These are phyloP conservation scores for Habropoda laboriosa DNA, from an alignment of 1,140 invertebrate species.

Conservation along the genomic window DNA sequence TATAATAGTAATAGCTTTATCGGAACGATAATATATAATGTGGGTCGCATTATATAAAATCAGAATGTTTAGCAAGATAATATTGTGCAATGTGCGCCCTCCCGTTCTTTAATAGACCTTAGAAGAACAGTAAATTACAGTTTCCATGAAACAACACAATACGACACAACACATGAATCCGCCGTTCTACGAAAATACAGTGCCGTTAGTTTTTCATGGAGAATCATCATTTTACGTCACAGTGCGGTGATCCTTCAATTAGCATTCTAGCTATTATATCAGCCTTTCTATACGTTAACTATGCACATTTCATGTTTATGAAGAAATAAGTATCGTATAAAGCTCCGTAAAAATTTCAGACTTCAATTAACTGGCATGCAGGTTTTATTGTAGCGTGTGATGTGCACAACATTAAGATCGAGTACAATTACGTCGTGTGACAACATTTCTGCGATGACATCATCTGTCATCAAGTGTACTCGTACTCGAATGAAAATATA, in stretches of 20 bases:
- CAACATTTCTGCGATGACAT: constrained; percentile 24
- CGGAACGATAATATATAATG: not conserved
- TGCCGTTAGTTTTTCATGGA: constrained; percentile 55
- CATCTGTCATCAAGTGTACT: constrained; percentile 11
- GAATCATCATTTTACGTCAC: constrained; percentile 12
- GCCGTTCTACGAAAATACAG: constrained; percentile 39
- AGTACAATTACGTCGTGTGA: constrained; percentile 23
- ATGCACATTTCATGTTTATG: not conserved
- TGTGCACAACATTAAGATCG: constrained; percentile 33
- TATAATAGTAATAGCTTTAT: not conserved
- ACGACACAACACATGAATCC: no score
- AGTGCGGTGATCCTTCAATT: constrained; percentile 45
- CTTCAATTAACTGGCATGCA: constrained; percentile 58
- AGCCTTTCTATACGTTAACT: not conserved
- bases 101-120: not conserved
- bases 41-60: not conserved
- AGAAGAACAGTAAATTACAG: not conserved
- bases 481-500: constrained; percentile 27
- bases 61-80: not conserved
- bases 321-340: constrained; percentile 11
- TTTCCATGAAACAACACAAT: not conserved
- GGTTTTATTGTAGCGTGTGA: constrained; percentile 42
- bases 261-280: not conserved
- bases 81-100: no score
- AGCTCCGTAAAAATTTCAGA: constrained; percentile 35